Conservation (phyloP, 2,888 invertebrate genomes). For the Bombylius major region DNA sequence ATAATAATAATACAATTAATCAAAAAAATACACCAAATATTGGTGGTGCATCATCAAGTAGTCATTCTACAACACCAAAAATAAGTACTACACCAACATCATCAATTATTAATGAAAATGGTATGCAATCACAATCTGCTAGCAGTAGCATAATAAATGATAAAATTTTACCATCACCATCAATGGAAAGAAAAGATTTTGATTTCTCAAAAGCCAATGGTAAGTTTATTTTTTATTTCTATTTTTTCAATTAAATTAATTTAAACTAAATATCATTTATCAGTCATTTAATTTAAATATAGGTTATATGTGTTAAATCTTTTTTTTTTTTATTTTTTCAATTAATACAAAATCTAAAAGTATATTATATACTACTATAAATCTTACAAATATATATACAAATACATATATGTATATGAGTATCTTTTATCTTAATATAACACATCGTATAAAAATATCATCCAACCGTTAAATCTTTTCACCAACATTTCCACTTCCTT, state of each 20-base stretch:
- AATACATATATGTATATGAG: not conserved
- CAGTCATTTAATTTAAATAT: too few relatives aligned
- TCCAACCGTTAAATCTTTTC: too few relatives aligned
- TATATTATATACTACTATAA: not conserved
- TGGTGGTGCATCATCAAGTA: constrained; percentile 3
- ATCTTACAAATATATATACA: not conserved
- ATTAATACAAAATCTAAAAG: not conserved
- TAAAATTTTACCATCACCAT: constrained; percentile 31
- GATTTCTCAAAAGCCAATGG: constrained; percentile 37
- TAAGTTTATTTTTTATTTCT: constrained; percentile 22
- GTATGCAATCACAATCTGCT: not conserved
- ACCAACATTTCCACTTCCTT: too few relatives aligned
- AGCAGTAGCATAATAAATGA: constrained; percentile 15
- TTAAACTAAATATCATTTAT: too few relatives aligned
- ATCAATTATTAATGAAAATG: constrained; percentile 17
- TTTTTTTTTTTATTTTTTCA: too few relatives aligned
- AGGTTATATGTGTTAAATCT: too few relatives aligned
- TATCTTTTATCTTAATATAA: too few relatives aligned
- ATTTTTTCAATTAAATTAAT: too few relatives aligned
- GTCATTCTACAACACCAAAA: constrained; percentile 27
- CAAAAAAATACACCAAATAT: constrained; percentile 26
- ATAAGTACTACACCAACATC: constrained; percentile 24
- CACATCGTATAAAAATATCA: too few relatives aligned
- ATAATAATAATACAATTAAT: not conserved
- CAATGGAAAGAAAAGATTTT: constrained; percentile 30